Conservation (phyloP, 2,113 vertebrate species). For the Eurystomus gularis region DNA sequence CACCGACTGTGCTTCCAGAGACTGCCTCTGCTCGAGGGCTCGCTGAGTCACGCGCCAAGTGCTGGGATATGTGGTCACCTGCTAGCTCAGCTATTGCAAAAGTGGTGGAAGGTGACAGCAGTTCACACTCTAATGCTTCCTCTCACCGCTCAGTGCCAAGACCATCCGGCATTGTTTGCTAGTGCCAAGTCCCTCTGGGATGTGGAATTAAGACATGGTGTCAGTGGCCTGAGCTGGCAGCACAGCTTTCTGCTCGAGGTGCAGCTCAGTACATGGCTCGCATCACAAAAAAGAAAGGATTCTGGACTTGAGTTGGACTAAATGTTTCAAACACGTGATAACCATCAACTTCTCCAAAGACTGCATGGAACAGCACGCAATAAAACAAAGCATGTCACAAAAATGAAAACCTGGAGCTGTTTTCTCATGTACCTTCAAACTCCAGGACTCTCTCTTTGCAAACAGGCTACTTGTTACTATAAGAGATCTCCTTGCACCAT, state of each 20-base stretch:
- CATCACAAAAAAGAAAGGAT: background rate
- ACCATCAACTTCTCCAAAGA: background rate
- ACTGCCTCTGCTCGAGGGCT: background rate
- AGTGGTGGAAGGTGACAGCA: background rate
- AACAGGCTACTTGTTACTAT: background rate
- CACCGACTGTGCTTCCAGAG: background rate
- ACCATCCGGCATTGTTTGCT: background rate
- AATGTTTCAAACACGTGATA: background rate
- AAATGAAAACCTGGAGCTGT: background rate
- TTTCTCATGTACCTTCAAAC: background rate
- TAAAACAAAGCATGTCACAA: background rate
- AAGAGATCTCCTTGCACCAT: background rate
- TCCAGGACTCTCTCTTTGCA: background rate
- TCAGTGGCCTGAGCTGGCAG: background rate
- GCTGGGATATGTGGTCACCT: background rate
- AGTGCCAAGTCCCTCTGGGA: background rate
- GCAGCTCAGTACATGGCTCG: background rate
- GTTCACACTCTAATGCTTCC: background rate
- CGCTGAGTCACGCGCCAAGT: fast-evolving
- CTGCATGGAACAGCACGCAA: background rate
- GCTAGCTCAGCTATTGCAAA: background rate
- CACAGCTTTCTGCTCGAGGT: background rate
- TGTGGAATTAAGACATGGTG: background rate
- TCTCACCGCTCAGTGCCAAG: fast-evolving
- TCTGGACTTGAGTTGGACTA: background rate